Evolutionary conservation across 2,797 vertebrate species (phyloP), one percentile per base, ranked within the genome.

Genomic region (Acanthurus leucopareius): DNA sequence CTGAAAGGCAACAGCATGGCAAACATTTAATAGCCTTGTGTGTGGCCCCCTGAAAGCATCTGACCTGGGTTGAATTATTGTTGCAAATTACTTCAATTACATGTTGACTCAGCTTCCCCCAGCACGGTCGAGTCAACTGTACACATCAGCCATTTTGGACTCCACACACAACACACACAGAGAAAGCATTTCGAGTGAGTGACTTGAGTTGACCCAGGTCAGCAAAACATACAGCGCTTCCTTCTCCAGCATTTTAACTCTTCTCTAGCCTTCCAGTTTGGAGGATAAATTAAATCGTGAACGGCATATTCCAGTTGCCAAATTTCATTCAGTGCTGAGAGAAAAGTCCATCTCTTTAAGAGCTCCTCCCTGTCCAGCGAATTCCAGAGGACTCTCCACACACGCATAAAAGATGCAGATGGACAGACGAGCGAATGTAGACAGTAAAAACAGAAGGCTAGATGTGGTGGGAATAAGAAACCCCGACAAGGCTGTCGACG

Each of bases 221-320:
- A 91, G 87, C 88, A 85, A 88, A 92, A 93, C 90, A 92, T 92
- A 94, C 93, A 94, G 92, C 92, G 92, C 92, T 90, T 92, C 89
- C 90, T 86, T 89, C 85, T 92, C 71, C 57, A 75, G 80, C 75
- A 75, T 35, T 89, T 91, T 85, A 77, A 89, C 91, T 88, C 90
- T 88, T 91, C 91, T 92, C 87, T 85, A 86, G 91, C 91, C 90
- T 95, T 96, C 95, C 95, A 94, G 94, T 95, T 93, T 90, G 94
- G 93, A 96, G 92, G 91, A 95, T 88, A 91, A 90, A 88, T 92
- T 88, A 94, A 88, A 78, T 67, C 6, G 84, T 90, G 80, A 92
- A 91, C 88, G 91, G 92, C 91, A 91, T 88, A 89, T 95, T 95
- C 94, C 95, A 95, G 95, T 95, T 92, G 93, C 93, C 93, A 93